A percentile compares a stretch with the other conserved stretches of the same genome.
Conservation (phyloP, 1,140 invertebrate species). For the Frieseomelitta varia region DNA sequence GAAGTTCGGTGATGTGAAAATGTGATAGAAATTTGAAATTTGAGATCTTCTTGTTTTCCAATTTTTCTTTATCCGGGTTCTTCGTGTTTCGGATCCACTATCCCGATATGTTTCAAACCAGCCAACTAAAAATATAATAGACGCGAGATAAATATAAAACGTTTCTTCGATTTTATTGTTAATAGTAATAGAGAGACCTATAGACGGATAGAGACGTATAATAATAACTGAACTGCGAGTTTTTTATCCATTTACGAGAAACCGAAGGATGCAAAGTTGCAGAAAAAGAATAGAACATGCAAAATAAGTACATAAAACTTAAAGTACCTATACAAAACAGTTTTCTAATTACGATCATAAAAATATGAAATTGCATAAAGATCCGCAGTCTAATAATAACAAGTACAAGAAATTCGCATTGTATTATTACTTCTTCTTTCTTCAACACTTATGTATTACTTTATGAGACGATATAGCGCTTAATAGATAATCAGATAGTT, state of each 20-base stretch:
- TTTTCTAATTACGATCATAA: too few species aligned
- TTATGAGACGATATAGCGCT: too few species aligned
- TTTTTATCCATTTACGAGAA: background rate
- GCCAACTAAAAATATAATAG: background rate
- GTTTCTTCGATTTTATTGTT: background rate
- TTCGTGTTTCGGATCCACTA: background rate
- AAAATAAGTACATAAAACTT: too few species aligned
- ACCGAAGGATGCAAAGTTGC: background rate
- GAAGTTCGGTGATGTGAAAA: slow-evolving; percentile 35
- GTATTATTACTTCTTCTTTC: too few species aligned
- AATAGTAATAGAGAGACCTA: background rate
- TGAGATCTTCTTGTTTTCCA: slow-evolving; percentile 19
- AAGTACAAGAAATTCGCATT: too few species aligned
- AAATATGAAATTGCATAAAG: too few species aligned
- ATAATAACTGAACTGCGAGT: too few species aligned
- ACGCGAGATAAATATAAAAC: background rate
- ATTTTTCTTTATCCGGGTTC: background rate
- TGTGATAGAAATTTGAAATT: slow-evolving; percentile 72
- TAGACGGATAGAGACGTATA: background rate
- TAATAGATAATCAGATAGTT: background rate
- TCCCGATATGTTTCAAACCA: background rate
- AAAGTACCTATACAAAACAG: too few species aligned
- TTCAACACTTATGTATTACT: too few species aligned
- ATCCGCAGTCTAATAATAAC: too few species aligned
- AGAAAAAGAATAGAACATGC: too few species aligned